phyloP scores from a whole-genome alignment of 2,113 vertebrate species.

The Athene cunicularia region DNA sequence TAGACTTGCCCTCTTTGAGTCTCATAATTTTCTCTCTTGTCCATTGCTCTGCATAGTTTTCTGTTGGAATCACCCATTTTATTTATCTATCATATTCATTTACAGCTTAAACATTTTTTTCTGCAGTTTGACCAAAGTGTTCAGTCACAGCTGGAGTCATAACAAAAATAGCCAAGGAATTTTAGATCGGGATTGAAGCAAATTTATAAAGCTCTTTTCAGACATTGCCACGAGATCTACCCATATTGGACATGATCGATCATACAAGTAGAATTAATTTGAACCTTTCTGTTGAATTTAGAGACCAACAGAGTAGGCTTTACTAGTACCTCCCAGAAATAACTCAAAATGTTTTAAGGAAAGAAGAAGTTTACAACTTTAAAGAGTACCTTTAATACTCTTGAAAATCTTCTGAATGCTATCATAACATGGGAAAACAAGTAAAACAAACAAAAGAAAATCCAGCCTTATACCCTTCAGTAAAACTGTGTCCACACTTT shows the following conservation, averaged over 20 bases:
- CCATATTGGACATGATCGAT: not conserved
- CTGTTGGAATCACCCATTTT: not conserved
- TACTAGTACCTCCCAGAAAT: not conserved
- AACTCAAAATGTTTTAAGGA: not conserved
- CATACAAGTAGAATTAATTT: not conserved
- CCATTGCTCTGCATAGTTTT: not conserved
- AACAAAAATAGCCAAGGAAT: not conserved
- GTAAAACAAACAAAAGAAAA: not conserved
- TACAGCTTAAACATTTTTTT: not conserved
- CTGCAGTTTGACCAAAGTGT: not conserved
- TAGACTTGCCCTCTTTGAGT: not conserved
- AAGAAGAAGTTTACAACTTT: not conserved
- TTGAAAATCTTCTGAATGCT: conserved; percentile 17
- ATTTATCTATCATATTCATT: not conserved
- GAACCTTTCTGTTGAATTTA: not conserved
- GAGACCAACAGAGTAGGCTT: not conserved
- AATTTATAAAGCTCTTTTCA: not conserved
- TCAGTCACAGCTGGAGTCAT: not conserved
- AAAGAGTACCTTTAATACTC: conserved; percentile 25
- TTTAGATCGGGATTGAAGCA: not conserved
- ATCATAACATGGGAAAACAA: not conserved
- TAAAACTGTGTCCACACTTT: not conserved
- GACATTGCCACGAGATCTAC: not conserved
- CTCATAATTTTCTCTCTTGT: not conserved
- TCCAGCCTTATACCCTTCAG: not conserved